Percentiles rank a stretch among this genome's conserved stretches.
These are phyloP conservation scores for Achlya flavicornis DNA, from an alignment of 2,888 invertebrate species.

Conservation along the genomic window DNA sequence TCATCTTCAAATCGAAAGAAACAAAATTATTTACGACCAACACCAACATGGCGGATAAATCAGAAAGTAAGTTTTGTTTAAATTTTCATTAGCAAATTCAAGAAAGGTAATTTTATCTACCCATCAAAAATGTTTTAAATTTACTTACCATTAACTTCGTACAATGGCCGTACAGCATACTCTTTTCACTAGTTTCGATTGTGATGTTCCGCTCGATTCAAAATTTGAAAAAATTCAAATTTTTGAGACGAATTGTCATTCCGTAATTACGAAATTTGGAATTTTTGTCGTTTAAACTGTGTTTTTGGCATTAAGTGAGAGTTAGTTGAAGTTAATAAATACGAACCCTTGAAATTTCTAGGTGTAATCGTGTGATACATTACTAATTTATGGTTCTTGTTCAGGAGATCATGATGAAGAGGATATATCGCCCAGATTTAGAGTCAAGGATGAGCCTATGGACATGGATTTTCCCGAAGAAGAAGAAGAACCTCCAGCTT, in stretches of 20 bases:
- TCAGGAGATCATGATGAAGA: constrained; percentile 64
- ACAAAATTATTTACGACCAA: constrained; percentile 58
- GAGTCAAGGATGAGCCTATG: constrained; percentile 84
- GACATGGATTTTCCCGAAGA: constrained; percentile 86
- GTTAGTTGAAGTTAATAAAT: not conserved
- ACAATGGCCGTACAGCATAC: not conserved
- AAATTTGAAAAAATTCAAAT: constrained; percentile 84
- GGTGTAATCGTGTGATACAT: not conserved
- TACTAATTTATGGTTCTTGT: constrained; percentile 36
- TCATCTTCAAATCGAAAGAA: constrained; percentile 71
- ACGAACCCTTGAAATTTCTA: not conserved
- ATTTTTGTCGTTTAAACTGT: constrained; percentile 22
- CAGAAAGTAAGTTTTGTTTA: constrained; percentile 89
- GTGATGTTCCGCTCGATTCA: constrained; percentile 66
- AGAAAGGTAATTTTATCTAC: constrained; percentile 25
- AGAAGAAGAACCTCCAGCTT: constrained; percentile 87
- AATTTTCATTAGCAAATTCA: constrained; percentile 28
- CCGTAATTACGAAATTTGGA: constrained; percentile 51
- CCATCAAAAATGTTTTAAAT: not conserved
- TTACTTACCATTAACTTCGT: not conserved
- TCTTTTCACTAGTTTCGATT: constrained; percentile 6
- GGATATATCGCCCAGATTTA: constrained; percentile 52
- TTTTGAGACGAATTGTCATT: constrained; percentile 67
- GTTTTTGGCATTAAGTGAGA: not conserved
- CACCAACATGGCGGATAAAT: constrained; percentile 92